These are phyloP conservation scores for Alces alces DNA, from an alignment of 2,113 vertebrate genomes.

Conservation along the genomic window DNA sequence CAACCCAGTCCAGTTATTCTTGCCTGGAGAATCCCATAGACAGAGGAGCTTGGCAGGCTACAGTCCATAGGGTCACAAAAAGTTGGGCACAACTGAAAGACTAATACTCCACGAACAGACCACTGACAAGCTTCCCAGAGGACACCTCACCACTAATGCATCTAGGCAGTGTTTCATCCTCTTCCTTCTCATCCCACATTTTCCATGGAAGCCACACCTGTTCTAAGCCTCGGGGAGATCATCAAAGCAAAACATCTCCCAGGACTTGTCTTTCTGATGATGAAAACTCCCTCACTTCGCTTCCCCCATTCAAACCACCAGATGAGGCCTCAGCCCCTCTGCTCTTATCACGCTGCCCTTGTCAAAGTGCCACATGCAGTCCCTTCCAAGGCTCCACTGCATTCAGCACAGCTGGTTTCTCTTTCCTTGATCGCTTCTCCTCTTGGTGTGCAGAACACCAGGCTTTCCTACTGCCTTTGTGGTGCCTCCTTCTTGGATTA, in stretches of 20 bases:
- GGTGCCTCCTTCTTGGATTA: background rate
- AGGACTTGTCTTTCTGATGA: background rate
- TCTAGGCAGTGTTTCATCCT: too few species aligned
- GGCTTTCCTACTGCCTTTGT: background rate
- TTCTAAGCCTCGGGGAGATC: background rate
- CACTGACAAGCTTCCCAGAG: background rate
- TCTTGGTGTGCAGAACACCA: background rate
- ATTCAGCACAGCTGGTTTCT: background rate
- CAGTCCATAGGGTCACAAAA: background rate
- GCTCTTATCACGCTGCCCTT: background rate
- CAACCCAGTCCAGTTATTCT: background rate
- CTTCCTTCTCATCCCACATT: background rate
- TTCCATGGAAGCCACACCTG: background rate
- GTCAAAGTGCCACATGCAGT: rapidly evolving
- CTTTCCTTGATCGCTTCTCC: background rate
- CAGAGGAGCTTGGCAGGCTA: background rate
- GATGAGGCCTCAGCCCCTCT: background rate
- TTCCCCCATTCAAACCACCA: background rate
- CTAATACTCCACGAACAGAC: background rate
- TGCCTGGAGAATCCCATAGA: background rate
- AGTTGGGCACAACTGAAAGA: background rate
- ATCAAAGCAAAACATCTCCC: background rate
- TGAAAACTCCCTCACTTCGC: background rate
- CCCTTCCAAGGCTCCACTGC: background rate
- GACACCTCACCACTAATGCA: rapidly evolving